Percentiles rank a stretch among this genome's conserved stretches.
Evolutionary conservation across 2,888 invertebrate species (phyloP).

Genomic region (Idaea aversata): DNA sequence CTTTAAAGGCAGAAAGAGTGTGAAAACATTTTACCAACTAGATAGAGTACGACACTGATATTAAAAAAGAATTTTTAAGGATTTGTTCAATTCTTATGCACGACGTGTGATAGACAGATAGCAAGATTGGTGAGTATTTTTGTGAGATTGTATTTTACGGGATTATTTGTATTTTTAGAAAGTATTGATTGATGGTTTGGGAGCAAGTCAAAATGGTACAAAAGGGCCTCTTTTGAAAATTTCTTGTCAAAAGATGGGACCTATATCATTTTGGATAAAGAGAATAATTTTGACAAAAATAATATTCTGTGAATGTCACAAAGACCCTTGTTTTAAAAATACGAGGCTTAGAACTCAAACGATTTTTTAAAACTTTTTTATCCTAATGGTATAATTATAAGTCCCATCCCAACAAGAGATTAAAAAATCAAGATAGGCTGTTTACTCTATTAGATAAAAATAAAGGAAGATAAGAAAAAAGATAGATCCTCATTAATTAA

Average conservation of each 20-base stretch:
- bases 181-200: neutral
- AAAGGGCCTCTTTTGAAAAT: neutral
- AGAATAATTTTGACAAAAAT: too few relatives aligned
- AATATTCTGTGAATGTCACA: too few relatives aligned
- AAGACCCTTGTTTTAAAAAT: too few relatives aligned
- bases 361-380: too few relatives aligned
- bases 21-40: constrained; percentile 42
- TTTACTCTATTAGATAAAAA: too few relatives aligned
- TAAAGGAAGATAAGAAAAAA: too few relatives aligned
- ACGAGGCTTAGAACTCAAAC: too few relatives aligned
- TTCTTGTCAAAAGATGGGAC: neutral
- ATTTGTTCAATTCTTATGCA: constrained; percentile 12
- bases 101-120: constrained; percentile 9
- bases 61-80: constrained; percentile 5
- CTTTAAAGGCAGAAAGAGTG: constrained; percentile 40
- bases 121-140: constrained; percentile 1
- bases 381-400: too few relatives aligned
- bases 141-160: neutral
- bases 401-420: too few relatives aligned
- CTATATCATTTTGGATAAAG: too few relatives aligned
- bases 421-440: too few relatives aligned
- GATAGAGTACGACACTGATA: constrained; percentile 42
- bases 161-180: neutral
- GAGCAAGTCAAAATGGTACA: neutral
- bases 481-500: too few relatives aligned